A percentile compares a stretch with the other conserved stretches of the same genome.
phyloP scores from a whole-genome alignment of 2,888 invertebrate genomes.

The Pristionchus arcanus region DNA sequence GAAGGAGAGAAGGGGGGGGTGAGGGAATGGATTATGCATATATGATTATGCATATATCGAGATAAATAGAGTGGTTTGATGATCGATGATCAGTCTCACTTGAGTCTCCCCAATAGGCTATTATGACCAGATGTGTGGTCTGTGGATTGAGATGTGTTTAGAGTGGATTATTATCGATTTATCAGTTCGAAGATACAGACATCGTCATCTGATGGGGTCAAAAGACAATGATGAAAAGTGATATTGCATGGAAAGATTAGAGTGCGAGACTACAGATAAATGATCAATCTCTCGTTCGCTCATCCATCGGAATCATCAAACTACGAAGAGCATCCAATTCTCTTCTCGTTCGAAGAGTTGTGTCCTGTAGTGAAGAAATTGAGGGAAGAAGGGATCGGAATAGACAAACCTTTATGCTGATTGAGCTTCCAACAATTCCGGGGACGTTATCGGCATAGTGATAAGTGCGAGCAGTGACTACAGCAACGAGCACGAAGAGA shows the following conservation, averaged over 20 bases:
- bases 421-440: neutral
- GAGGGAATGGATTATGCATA: conserved; percentile 18
- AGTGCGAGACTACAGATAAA: too few relatives aligned
- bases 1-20: neutral
- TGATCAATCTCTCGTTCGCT: neutral
- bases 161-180: neutral
- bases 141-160: too few relatives aligned
- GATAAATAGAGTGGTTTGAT: neutral
- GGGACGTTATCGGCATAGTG: neutral
- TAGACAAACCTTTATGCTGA: neutral
- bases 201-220: neutral
- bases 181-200: neutral
- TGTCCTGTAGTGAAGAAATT: neutral
- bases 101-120: neutral
- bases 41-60: too few relatives aligned
- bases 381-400: neutral
- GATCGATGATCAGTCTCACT: neutral
- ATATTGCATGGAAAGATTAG: neutral
- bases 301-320: neutral
- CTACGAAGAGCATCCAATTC: neutral
- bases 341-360: neutral
- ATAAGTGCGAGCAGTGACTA: neutral
- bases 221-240: neutral
- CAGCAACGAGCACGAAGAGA: neutral
- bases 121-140: neutral